A percentile compares a stretch with the other conserved stretches of the same genome.
These are phyloP conservation scores for Phyllostomus hastatus DNA, from an alignment of 2,113 vertebrate genomes.

Conservation along the genomic window DNA sequence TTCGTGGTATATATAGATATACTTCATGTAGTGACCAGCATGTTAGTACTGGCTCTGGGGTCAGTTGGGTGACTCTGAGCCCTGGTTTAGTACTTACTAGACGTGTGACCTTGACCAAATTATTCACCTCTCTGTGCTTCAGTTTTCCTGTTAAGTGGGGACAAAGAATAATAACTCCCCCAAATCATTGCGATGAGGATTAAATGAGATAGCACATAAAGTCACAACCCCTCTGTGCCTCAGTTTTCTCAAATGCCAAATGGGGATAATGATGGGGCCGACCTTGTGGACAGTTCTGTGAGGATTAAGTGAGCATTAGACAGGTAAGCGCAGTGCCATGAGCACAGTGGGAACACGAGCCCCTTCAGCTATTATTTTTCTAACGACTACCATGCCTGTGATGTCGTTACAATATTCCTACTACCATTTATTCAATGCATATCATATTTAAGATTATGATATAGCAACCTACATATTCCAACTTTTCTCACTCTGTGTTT, in stretches of 20 bases:
- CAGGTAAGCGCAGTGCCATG: not conserved
- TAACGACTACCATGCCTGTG: not conserved
- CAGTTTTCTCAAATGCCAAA: not conserved
- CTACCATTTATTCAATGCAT: not conserved
- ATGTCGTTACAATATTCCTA: not conserved
- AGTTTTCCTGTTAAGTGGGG: not conserved
- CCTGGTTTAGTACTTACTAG: not conserved
- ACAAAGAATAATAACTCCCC: not conserved
- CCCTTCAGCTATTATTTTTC: not conserved
- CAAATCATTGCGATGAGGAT: not conserved
- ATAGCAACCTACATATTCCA: not conserved
- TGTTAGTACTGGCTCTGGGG: not conserved
- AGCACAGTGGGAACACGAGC: not conserved
- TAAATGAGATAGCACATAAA: not conserved
- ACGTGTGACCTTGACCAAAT: not conserved
- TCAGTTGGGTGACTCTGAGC: not conserved
- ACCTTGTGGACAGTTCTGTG: not conserved
- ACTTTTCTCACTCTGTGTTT: not conserved
- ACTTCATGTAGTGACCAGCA: not conserved
- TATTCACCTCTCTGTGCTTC: not conserved
- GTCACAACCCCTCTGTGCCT: not conserved
- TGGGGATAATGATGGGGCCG: not conserved
- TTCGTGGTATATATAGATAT: not conserved
- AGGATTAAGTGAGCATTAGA: not conserved
- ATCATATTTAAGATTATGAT: not conserved